Evolutionary conservation across 2,113 vertebrate genomes (phyloP).

Genomic region (Erinaceus europaeus): DNA sequence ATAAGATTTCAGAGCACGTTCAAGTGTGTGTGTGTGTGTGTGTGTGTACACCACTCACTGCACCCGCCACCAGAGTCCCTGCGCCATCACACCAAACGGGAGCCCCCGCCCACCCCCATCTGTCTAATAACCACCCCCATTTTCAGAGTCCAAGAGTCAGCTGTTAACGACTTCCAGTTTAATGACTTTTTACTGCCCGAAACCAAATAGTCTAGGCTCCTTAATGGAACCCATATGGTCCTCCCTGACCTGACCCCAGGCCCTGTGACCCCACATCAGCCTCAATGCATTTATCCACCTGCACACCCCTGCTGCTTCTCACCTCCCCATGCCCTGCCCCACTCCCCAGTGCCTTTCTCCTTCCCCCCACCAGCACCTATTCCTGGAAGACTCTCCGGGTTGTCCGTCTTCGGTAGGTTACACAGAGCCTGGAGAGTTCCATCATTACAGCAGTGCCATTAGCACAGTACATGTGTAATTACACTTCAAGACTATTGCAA

Average conservation of each 20-base stretch:
- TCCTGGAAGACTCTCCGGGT: not conserved
- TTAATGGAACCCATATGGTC: fast-evolving
- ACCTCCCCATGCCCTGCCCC: not conserved
- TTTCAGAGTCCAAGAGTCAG: no score
- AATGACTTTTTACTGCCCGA: not conserved
- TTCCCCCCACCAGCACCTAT: not conserved
- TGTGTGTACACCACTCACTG: no score
- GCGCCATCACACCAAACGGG: no score
- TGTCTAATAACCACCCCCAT: not conserved
- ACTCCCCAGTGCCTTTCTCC: not conserved
- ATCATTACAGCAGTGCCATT: not conserved
- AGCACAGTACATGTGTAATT: not conserved
- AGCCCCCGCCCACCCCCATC: no score
- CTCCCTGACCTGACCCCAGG: not conserved
- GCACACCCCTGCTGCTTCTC: not conserved
- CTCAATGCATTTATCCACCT: no score
- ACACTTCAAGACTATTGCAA: not conserved
- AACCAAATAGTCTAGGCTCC: not conserved
- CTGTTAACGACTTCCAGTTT: no score
- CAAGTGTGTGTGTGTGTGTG: no score
- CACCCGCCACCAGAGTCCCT: no score
- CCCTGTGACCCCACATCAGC: not conserved
- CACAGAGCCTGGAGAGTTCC: not conserved
- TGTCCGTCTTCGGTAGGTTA: not conserved
- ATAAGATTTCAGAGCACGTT: no score